phyloP scores from a whole-genome alignment of 23 tunicate species.

The Ciona savignyi region DNA sequence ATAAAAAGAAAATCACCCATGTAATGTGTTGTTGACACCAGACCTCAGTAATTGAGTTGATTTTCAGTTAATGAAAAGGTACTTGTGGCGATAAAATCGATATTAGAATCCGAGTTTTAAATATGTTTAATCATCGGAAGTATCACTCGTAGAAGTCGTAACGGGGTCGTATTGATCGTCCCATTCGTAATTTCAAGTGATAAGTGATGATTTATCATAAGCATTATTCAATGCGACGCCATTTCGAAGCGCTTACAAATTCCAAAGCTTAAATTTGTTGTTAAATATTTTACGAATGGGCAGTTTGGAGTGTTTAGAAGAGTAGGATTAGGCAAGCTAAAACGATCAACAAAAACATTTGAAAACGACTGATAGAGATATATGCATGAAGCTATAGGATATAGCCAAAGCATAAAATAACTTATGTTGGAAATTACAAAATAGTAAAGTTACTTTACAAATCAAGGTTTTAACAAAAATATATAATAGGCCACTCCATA shows the following conservation, averaged over 20 bases:
- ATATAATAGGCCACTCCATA: no score
- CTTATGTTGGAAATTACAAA: no score
- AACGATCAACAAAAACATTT: no score
- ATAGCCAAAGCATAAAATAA: no score
- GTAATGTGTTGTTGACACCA: not conserved
- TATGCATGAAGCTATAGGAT: no score
- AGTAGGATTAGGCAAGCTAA: no score
- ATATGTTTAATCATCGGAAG: not conserved
- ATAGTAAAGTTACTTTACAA: no score
- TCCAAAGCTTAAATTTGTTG: not conserved
- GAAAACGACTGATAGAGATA: no score
- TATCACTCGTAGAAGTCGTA: not conserved
- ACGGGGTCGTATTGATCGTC: not conserved
- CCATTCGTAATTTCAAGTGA: not conserved
- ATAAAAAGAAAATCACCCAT: not conserved
- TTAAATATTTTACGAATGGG: not conserved
- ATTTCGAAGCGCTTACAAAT: not conserved
- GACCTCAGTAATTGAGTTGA: not conserved
- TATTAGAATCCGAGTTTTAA: not conserved
- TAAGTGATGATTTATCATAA: not conserved
- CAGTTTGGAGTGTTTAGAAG: no score
- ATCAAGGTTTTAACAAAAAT: no score
- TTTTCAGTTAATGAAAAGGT: not conserved
- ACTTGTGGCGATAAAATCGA: not conserved
- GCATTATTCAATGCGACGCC: not conserved